Percentiles rank a stretch among this genome's conserved stretches.
Conservation (phyloP, 2,888 invertebrate genomes). For the Phorcus lineatus region DNA sequence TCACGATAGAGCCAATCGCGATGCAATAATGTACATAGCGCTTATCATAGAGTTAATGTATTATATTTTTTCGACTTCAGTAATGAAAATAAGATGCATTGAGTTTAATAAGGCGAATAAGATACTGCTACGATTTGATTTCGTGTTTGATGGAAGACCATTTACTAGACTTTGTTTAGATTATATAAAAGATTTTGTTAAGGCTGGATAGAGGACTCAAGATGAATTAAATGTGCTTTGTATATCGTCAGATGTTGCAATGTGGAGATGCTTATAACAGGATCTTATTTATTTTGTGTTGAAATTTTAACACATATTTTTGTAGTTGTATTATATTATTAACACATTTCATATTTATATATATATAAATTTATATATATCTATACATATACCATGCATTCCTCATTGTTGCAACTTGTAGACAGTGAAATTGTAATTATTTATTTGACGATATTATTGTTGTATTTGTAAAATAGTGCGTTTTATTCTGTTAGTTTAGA, state of each 20-base stretch:
- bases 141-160: no score
- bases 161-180: no score
- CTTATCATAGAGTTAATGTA: no score
- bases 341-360: conserved; percentile 22
- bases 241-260: neutral
- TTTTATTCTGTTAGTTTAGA: conserved; percentile 14
- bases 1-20: no score
- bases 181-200: no score
- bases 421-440: conserved; percentile 14
- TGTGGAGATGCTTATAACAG: neutral
- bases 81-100: no score
- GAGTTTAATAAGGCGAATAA: no score
- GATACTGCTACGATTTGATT: no score
- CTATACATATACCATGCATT: conserved; percentile 11
- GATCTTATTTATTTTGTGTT: conserved; percentile 23
- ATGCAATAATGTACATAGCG: no score
- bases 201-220: no score
- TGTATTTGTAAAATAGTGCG: conserved; percentile 17
- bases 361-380: neutral
- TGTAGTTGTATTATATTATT: conserved; percentile 12
- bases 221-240: conserved; percentile 11
- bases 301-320: conserved; percentile 25
- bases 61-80: no score
- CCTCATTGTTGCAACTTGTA: neutral
- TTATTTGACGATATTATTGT: conserved; percentile 24